Evolutionary conservation across 64 coral and sea anemone species (phyloP), one percentile per base, ranked within the genome.

Genomic region (Pocillopora verrucosa): DNA sequence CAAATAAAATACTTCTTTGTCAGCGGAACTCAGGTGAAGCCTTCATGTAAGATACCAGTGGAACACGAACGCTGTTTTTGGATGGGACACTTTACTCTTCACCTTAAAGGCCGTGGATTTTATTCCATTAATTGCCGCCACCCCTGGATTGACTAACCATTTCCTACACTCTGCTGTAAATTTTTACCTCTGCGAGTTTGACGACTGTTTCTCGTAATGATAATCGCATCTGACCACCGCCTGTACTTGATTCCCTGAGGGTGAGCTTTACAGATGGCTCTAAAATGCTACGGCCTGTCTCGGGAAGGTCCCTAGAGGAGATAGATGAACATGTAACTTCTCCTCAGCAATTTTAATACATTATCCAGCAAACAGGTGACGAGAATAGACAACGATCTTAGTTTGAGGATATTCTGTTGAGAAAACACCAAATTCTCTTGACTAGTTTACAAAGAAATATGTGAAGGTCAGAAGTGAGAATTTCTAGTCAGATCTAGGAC

Each of bases 251-350:
- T 4, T 85, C 82, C 72, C 63, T 37, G 38, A 72, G 20, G 10
- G 82, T 72, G 10, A 85, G 65, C n/a, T 65, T 85, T 15, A 85
- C 82, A 14, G 65, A n/a, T 9, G 82, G 82, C 65, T 85, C 82
- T 65, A 72, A 15, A 65, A 20, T 57, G 41, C 22, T 85, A n/a
- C 82, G 38, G 3, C 35, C 82, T n/a, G 35, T 65, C 20, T 85
- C 82, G 19, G 82, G 82, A 25, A 85, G 82, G 65, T 85, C 64
- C 22, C 82, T 85, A 16, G 64, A 22, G 72, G 0, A 57, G 12
- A 60, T n/a, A 24, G 22, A 70, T 11, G 4, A 24, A 70, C 41
- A 51, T 51, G 41, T 51, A 51, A 51, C 41, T 51, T 51, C 41
- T 51, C 41, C 41, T 51, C 41, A 51, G 41, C 41, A 51, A 51